A percentile compares a stretch with the other conserved stretches of the same genome.
These are phyloP conservation scores for Micromussa lordhowensis DNA, from an alignment of 92 coral and sea anemone genomes.

Conservation along the genomic window DNA sequence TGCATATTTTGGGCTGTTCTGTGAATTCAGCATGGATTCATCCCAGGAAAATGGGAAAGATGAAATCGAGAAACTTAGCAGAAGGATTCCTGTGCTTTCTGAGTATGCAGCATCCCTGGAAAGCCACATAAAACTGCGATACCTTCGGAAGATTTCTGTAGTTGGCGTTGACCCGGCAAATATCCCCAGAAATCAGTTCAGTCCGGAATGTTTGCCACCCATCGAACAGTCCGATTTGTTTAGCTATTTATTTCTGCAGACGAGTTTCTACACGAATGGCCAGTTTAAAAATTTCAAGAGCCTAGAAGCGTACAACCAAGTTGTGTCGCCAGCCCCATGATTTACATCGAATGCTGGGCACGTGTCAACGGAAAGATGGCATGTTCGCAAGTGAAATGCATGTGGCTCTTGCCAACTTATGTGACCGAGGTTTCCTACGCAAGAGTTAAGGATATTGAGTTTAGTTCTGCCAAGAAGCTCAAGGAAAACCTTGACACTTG, in stretches of 20 bases:
- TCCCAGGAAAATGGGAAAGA: constrained; percentile 17
- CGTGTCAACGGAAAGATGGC: constrained; percentile 26
- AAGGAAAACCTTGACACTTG: constrained; percentile 6
- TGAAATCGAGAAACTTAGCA: constrained; percentile 20
- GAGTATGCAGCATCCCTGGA: constrained; percentile 48
- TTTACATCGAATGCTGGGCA: too few species aligned
- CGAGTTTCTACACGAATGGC: too few species aligned
- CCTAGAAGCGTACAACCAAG: too few species aligned
- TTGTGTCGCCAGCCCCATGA: too few species aligned
- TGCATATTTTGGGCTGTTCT: constrained; percentile 12
- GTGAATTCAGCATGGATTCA: constrained; percentile 27
- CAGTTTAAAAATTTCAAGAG: too few species aligned
- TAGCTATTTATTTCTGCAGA: too few species aligned
- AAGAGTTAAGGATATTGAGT: constrained; percentile 52
- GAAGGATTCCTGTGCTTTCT: constrained; percentile 39
- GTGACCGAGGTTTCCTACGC: constrained; percentile 27
- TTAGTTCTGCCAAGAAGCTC: constrained; percentile 35
- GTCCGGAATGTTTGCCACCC: constrained; percentile 53
- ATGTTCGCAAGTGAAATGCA: constrained; percentile 36
- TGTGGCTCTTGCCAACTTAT: too few species aligned
- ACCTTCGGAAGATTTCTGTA: constrained; percentile 47
- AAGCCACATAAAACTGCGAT: constrained; percentile 43
- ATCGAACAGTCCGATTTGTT: too few species aligned
- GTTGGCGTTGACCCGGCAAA: constrained; percentile 32
- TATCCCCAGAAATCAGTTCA: constrained; percentile 44